A percentile compares a stretch with the other conserved stretches of the same genome.
These are phyloP conservation scores for Muscidifurax raptorellus DNA, from an alignment of 1,140 invertebrate species.

Conservation along the genomic window DNA sequence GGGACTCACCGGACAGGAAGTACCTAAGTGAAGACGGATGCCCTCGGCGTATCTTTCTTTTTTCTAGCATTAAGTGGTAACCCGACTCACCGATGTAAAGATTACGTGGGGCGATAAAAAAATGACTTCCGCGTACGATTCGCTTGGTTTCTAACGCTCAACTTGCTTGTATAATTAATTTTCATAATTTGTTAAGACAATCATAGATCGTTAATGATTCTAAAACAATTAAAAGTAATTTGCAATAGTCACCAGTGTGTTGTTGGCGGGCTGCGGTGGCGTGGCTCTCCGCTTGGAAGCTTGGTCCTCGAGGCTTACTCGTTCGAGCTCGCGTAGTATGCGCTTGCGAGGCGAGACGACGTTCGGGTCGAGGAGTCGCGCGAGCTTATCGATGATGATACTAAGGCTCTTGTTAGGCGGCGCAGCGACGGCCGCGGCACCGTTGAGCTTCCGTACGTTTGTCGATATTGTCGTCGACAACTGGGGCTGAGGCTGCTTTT, in stretches of 20 bases:
- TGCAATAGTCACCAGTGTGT: conserved; percentile 40
- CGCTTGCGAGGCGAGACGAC: conserved; percentile 84
- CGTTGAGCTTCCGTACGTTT: conserved; percentile 59
- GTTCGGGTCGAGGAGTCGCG: conserved; percentile 72
- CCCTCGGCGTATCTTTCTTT: conserved; percentile 4
- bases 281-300: conserved; percentile 72
- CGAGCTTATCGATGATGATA: conserved; percentile 73
- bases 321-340: conserved; percentile 83
- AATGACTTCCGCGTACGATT: neutral
- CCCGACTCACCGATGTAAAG: neutral
- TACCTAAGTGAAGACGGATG: conserved; percentile 1
- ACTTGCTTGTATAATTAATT: neutral
- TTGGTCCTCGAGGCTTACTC: conserved; percentile 82
- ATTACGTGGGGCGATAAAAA: neutral
- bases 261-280: conserved; percentile 66
- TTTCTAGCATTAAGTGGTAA: conserved; percentile 5
- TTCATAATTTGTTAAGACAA: neutral
- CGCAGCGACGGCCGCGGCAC: conserved; percentile 25
- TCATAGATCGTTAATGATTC: neutral
- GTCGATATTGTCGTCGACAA: no score
- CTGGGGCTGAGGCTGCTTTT: conserved; percentile 36
- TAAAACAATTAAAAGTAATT: neutral
- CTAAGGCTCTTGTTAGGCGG: conserved; percentile 66
- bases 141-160: neutral
- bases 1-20: conserved; percentile 1